A percentile compares a stretch with the other conserved stretches of the same genome.
These are phyloP conservation scores for Ethmia dodecea DNA, from an alignment of 2,888 invertebrate genomes.

Conservation along the genomic window DNA sequence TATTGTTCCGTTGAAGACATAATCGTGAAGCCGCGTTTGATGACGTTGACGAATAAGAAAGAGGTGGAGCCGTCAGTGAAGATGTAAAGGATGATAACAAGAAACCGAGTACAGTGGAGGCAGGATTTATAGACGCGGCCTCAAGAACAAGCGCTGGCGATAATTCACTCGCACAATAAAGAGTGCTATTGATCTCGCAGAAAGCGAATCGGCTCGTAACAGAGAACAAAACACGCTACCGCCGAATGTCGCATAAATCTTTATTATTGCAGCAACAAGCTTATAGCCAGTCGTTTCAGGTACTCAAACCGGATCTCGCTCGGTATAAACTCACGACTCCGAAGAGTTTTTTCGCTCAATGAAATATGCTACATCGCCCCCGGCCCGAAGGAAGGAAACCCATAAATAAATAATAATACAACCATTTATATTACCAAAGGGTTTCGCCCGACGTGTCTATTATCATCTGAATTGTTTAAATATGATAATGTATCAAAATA, in stretches of 20 bases:
- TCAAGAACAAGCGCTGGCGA: slow-evolving; percentile 58
- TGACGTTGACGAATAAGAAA: slow-evolving; percentile 33
- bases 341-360: slow-evolving; percentile 73
- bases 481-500: slow-evolving; percentile 78
- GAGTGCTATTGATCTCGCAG: slow-evolving; percentile 72
- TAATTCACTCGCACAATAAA: slow-evolving; percentile 70
- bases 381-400: slow-evolving; percentile 69
- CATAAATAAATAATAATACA: slow-evolving; percentile 78
- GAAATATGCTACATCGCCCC: slow-evolving; percentile 73
- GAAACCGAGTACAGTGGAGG: slow-evolving; percentile 48
- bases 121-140: slow-evolving; percentile 56
- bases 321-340: slow-evolving; percentile 71
- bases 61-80: slow-evolving; percentile 41
- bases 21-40: slow-evolving; percentile 26
- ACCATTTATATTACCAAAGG: slow-evolving; percentile 78
- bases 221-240: slow-evolving; percentile 75
- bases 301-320: slow-evolving; percentile 68
- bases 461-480: slow-evolving; percentile 78
- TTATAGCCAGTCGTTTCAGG: slow-evolving; percentile 71
- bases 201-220: slow-evolving; percentile 73
- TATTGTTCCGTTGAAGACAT: slow-evolving; percentile 18
- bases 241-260: slow-evolving; percentile 76
- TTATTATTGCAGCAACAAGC: slow-evolving; percentile 77
- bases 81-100: slow-evolving; percentile 65
- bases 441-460: slow-evolving; percentile 75